These are phyloP conservation scores for Mythimna albipuncta DNA, from an alignment of 2,888 invertebrate genomes.

Conservation along the genomic window DNA sequence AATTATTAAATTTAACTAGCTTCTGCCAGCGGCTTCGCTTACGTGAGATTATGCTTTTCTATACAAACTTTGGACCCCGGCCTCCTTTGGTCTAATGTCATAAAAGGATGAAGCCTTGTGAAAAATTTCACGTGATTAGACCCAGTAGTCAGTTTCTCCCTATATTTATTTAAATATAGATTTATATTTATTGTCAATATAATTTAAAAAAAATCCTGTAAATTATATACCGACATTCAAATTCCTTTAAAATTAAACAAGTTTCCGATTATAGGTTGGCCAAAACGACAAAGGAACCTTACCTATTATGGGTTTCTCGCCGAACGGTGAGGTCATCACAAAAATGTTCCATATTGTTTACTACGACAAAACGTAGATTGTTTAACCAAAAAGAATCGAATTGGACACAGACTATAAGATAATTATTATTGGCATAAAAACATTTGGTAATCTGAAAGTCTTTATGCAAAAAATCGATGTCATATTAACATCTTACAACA, in stretches of 20 bases:
- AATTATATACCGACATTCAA: not conserved
- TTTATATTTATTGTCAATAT: not conserved
- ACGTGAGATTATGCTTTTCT: too few species aligned
- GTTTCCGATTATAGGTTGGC: conserved; percentile 61
- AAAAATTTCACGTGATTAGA: too few species aligned
- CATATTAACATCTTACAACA: not conserved
- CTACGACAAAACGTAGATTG: conserved; percentile 40
- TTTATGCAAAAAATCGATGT: not conserved
- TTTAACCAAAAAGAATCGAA: conserved; percentile 30
- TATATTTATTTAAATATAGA: too few species aligned
- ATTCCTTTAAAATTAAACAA: conserved; percentile 24
- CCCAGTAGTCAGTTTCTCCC: too few species aligned
- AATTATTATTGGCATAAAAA: not conserved
- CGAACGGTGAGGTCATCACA: conserved; percentile 76
- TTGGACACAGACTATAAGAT: conserved; percentile 2
- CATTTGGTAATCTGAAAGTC: not conserved
- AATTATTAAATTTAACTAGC: too few species aligned
- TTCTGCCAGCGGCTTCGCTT: too few species aligned
- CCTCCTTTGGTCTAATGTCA: too few species aligned
- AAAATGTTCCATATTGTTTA: conserved; percentile 66
- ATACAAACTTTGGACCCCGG: too few species aligned
- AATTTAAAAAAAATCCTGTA: not conserved
- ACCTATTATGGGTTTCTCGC: conserved; percentile 72
- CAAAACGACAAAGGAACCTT: conserved; percentile 67
- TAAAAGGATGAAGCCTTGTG: too few species aligned